phyloP scores from a whole-genome alignment of 2,113 vertebrate species.

The Lontra canadensis region DNA sequence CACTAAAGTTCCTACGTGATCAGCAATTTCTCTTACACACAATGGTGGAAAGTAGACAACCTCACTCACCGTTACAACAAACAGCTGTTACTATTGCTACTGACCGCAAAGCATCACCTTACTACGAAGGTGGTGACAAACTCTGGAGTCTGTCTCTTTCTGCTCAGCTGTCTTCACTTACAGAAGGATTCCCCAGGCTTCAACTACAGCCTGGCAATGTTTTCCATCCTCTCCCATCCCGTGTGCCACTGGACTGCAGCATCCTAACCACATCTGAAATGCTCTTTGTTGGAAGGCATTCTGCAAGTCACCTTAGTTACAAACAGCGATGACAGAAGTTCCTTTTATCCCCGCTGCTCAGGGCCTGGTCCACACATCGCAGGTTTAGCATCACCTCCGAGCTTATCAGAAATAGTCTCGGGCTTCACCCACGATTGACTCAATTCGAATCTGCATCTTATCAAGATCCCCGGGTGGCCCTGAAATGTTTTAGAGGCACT shows the following conservation, averaged over 20 bases:
- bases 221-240: background rate
- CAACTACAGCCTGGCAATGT: background rate
- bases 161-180: background rate
- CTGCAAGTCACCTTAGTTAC: background rate
- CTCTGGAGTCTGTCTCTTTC: background rate
- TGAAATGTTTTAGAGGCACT: background rate
- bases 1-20: slow-evolving; percentile 21
- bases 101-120: background rate
- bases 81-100: background rate
- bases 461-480: background rate
- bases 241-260: background rate
- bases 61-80: background rate
- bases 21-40: slow-evolving; percentile 2
- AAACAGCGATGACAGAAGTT: background rate
- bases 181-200: background rate
- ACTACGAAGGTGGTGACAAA: background rate
- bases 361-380: background rate
- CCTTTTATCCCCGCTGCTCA: background rate
- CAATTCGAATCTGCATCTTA: background rate
- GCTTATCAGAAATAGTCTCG: background rate
- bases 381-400: background rate
- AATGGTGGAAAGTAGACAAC: background rate
- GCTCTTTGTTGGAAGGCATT: background rate
- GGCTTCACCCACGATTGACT: background rate
- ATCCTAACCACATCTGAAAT: background rate